These are phyloP conservation scores for Dendroctonus valens DNA, from an alignment of 1,140 invertebrate species.

Conservation along the genomic window DNA sequence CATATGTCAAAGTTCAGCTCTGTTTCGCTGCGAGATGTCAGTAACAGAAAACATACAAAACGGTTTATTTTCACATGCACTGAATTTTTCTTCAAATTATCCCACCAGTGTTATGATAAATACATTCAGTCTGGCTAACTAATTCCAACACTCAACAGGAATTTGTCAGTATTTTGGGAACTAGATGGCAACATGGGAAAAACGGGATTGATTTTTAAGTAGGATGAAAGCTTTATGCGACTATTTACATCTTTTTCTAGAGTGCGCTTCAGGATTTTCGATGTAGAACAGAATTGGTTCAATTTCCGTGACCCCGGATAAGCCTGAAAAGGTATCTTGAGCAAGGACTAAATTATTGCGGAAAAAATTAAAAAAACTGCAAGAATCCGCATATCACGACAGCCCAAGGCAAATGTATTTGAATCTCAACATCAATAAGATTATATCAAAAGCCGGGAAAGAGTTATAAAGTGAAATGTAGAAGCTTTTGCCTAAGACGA, in stretches of 20 bases:
- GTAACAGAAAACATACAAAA: constrained; percentile 9
- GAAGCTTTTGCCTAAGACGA: no score
- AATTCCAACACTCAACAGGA: no score
- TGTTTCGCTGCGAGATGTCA: background rate
- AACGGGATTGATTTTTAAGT: constrained; percentile 29
- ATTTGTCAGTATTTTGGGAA: background rate
- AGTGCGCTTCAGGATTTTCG: constrained; percentile 8
- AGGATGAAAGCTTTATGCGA: constrained; percentile 20
- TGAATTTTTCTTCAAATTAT: no score
- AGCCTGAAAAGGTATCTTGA: background rate
- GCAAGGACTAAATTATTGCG: no score
- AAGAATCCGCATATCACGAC: no score
- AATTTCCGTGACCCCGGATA: background rate
- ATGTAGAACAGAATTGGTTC: constrained; percentile 1
- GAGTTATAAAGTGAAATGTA: no score
- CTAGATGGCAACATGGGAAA: constrained; percentile 11
- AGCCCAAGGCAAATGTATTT: no score
- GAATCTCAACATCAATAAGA: no score
- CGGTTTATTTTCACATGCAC: background rate
- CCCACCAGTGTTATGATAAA: no score
- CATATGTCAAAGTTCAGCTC: constrained; percentile 13
- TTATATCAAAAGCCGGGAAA: no score
- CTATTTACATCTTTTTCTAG: constrained; percentile 23
- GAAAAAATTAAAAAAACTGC: no score
- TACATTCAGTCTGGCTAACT: no score